Percentiles rank a stretch among this genome's conserved stretches.
Evolutionary conservation across 2,797 vertebrate species (phyloP).

Genomic region (Clarias platycephalus): DNA sequence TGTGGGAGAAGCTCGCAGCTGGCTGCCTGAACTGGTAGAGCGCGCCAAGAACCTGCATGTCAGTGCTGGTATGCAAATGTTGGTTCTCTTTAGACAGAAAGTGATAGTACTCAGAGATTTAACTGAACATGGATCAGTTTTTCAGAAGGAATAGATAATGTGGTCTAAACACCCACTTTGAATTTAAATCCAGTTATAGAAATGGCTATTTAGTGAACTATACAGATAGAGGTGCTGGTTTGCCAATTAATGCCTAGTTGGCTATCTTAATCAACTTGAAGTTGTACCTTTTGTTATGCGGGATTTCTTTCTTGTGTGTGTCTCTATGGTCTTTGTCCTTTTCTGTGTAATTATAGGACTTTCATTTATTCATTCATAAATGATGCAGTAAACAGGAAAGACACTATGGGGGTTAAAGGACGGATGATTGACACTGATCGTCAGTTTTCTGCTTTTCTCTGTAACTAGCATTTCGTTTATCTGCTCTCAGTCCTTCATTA

Average conservation of each 20-base stretch:
- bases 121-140: not conserved
- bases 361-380: not conserved
- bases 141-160: not conserved
- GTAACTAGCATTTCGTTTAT: constrained; percentile 19
- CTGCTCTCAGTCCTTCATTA: constrained; percentile 30
- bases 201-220: not conserved
- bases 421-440: not conserved
- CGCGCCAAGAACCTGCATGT: constrained; percentile 87
- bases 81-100: not conserved
- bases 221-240: not conserved
- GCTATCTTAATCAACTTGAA: not conserved
- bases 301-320: not conserved
- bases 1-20: constrained; percentile 86
- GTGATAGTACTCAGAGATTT: not conserved
- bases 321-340: not conserved
- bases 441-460: not conserved
- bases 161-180: not conserved
- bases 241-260: not conserved
- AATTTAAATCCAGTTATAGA: not conserved
- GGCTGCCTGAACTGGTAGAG: constrained; percentile 93
- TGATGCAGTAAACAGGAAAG: not conserved
- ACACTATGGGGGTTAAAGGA: not conserved
- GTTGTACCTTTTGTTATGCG: not conserved
- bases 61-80: constrained; percentile 82
- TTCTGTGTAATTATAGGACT: not conserved